phyloP scores from a whole-genome alignment of 2,797 vertebrate species.

The Echeneis naucrates region DNA sequence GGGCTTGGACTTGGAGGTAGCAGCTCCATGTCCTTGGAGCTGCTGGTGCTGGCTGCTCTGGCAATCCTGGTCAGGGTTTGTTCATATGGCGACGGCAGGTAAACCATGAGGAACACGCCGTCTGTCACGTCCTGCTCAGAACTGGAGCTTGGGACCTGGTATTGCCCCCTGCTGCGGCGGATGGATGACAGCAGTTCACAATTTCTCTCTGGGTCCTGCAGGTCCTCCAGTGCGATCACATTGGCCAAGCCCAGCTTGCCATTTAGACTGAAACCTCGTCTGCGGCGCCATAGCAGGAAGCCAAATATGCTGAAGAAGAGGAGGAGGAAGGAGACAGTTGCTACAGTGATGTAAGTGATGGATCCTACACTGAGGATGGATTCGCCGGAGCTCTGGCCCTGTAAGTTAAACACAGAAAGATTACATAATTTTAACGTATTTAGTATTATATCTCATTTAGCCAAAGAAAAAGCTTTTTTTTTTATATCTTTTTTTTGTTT shows the following conservation, averaged over 20 bases:
- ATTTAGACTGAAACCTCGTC: slow-evolving; percentile 33
- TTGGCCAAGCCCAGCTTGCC: slow-evolving; percentile 73
- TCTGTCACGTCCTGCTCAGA: slow-evolving; percentile 75
- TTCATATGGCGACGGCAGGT: slow-evolving; percentile 88
- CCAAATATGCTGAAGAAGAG: slow-evolving; percentile 57
- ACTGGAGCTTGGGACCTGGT: slow-evolving; percentile 55
- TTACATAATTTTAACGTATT: too few species aligned
- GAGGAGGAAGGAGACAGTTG: slow-evolving; percentile 67
- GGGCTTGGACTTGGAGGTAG: slow-evolving; percentile 64
- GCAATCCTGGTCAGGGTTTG: slow-evolving; percentile 87
- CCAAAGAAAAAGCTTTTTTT: background rate
- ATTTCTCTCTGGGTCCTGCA: slow-evolving; percentile 78
- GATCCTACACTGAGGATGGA: slow-evolving; percentile 39
- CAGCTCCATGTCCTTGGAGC: slow-evolving; percentile 73
- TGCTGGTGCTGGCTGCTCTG: slow-evolving; percentile 80
- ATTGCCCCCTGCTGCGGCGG: slow-evolving; percentile 55
- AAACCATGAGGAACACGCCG: slow-evolving; percentile 81
- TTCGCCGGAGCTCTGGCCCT: slow-evolving; percentile 67
- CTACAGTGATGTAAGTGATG: slow-evolving; percentile 58
- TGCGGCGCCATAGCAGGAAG: slow-evolving; percentile 64
- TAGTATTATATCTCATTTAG: too few species aligned
- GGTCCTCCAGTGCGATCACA: slow-evolving; percentile 78
- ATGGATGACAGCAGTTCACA: slow-evolving; percentile 77
- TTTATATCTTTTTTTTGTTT: background rate
- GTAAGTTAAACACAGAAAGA: background rate